Evolutionary conservation across 1,140 invertebrate genomes (phyloP), one percentile per base, ranked within the genome.

Genomic region (Cherax destructor): DNA sequence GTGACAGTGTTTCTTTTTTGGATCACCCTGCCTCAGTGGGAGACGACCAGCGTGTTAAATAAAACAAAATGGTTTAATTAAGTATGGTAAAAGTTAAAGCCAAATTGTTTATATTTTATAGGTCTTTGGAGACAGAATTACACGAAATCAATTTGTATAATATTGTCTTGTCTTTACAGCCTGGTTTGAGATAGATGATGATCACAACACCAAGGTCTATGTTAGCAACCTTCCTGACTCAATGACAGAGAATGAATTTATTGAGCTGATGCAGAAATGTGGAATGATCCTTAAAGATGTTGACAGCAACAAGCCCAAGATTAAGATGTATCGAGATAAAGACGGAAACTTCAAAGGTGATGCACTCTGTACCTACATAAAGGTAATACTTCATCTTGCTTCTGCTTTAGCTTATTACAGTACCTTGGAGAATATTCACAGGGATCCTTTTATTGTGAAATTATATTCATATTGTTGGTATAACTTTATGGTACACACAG

Each of bases 181-280:
- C 89, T 99, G 99, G 99, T 99, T 99, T 95, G 97, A 99, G 77
- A 95, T 98, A 21, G 97, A 98, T 93, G 97, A 99, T 81, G 95
- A 97, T n/a, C 97, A 97, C 93, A 99, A 99, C 93, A 99, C 98
- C 1, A 99, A 99, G 95, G 98, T 99, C 1, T 99, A 99, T 95
- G 98, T 99, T 2, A 97, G 97, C 10, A 98, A 98, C 94, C 95
- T 99, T 91, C 99, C 99, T 0, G 93, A 96, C 80, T 97, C 99
- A 93, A 97, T 98, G 69, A 99, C 97, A 0, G 97, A 99, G 94
- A 96, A 99, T 91, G 97, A 98, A 94, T 97, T 99, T 95, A 96
- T 97, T 11, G 97, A 98, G 94, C 94, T 99, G 16, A 99, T 99
- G 97, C 96, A 96, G 93, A 99, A 99, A 95, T 99, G 97, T 96